Percentiles rank a stretch among this genome's conserved stretches.
Evolutionary conservation across 1,140 invertebrate genomes (phyloP).

Genomic region (Euura saliciscinereae): DNA sequence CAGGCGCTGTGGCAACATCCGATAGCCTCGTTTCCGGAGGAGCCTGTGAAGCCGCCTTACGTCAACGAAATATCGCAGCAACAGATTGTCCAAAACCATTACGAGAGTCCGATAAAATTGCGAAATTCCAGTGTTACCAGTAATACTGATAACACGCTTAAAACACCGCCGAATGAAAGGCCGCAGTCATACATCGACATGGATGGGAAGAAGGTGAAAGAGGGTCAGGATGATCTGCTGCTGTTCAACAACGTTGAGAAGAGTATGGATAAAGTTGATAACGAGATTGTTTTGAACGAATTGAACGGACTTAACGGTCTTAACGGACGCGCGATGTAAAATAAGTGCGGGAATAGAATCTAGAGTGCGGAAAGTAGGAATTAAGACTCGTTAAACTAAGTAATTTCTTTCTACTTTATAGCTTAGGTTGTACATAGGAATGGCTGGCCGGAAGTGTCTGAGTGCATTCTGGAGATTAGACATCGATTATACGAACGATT

Average conservation of each 20-base stretch:
- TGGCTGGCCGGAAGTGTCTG: too few species aligned
- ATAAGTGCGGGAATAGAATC: neutral
- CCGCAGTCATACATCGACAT: slow-evolving; percentile 62
- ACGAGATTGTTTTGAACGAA: slow-evolving; percentile 17
- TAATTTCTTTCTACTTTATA: too few species aligned
- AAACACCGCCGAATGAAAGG: slow-evolving; percentile 48
- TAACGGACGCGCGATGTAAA: neutral
- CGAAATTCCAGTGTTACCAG: slow-evolving; percentile 45
- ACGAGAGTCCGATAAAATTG: slow-evolving; percentile 60
- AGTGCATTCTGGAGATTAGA: too few species aligned
- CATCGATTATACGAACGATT: too few species aligned
- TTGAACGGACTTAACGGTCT: slow-evolving; percentile 8
- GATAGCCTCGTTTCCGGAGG: slow-evolving; percentile 35
- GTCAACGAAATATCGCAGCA: slow-evolving; percentile 40
- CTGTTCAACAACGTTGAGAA: slow-evolving; percentile 36
- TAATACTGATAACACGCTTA: slow-evolving; percentile 51
- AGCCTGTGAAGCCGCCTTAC: slow-evolving; percentile 41
- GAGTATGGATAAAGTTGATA: slow-evolving; percentile 20
- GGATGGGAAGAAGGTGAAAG: slow-evolving; percentile 40
- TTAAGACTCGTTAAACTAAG: too few species aligned
- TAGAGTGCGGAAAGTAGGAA: too few species aligned
- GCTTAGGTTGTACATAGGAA: too few species aligned
- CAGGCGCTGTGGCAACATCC: slow-evolving; percentile 49
- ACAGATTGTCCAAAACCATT: slow-evolving; percentile 43
- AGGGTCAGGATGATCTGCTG: slow-evolving; percentile 38